Base-by-base conservation (phyloP, 2,888 invertebrate species). In the Entomobrya multifasciata region DNA sequence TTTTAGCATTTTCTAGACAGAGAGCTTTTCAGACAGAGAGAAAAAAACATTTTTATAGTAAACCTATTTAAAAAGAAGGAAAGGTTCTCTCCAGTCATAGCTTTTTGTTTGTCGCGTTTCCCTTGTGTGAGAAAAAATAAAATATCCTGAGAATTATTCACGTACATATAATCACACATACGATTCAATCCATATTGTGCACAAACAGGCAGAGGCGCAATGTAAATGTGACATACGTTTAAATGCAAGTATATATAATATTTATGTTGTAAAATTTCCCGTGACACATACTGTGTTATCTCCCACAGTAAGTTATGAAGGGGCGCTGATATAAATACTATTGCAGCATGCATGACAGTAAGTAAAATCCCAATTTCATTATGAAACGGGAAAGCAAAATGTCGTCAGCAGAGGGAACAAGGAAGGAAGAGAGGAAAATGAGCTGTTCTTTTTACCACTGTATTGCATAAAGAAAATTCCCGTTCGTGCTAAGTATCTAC, bases 291-390 rank as follows among this genome's bases (percentile, higher is more conserved):
- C 74, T 77, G 30, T 77, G 57, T 57, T n/a, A 57, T 49, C 41
- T 44, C 20, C 74, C 27, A 11, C 27, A 36, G n/a, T 30, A 22
- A 20, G 36, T 10, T 30, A 62, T 57, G 44, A 81, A 62, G 74
- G 22, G 49, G 74, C 82, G 74, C 74, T 74, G 74, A 82, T 82
- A 60, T 74, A 82, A 49, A 1, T 25, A 15, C 17, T 47, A n/a
- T 17, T 11, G 49, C 27, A 72, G n/a, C 6, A 70, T 10, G 47
- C 27, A 49, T 25, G 6, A 20, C 49, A 47, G 47, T 41, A 13
- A 67, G 67, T 57, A 74, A 74, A 82, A 82, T 82, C 36, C 47
- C 47, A 82, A 74, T 82, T 82, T 82, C 62, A 82, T 82, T 74
- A 74, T 22, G 41, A 55, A 41, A 79, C 8, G 44, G n/a, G n/a